Percentiles rank a stretch among this genome's conserved stretches.
Evolutionary conservation across 2,797 vertebrate species (phyloP).

Genomic region (Sebastes taczanowskii): DNA sequence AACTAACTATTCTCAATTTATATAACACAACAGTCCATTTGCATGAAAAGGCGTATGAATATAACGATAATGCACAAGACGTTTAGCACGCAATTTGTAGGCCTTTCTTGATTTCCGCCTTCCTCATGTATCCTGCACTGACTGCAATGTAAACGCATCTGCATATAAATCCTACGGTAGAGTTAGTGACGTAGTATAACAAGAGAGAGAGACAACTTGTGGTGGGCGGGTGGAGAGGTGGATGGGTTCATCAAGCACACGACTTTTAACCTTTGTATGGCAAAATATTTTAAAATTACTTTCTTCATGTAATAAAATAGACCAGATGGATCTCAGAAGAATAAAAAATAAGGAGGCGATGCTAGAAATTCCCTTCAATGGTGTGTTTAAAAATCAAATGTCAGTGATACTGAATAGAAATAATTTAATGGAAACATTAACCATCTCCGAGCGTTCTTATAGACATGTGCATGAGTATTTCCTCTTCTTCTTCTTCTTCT

Average conservation of each 20-base stretch:
- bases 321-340: rapidly evolving
- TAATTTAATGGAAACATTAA: slow-evolving; percentile 26
- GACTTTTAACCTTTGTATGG: not conserved
- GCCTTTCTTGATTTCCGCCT: no score
- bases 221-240: no score
- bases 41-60: no score
- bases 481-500: not conserved
- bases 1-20: no score
- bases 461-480: not conserved
- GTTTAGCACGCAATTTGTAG: rapidly evolving
- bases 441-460: not conserved
- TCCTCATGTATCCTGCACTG: no score
- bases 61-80: rapidly evolving
- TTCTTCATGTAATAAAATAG: not conserved
- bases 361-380: rapidly evolving
- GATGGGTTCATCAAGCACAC: no score
- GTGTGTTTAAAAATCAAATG: not conserved
- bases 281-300: not conserved
- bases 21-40: no score
- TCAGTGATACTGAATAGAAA: not conserved
- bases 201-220: no score
- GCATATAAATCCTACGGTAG: no score
- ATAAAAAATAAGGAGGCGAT: not conserved
- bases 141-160: no score
- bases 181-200: no score